Conservation (phyloP, 2,113 vertebrate species). For the Gymnocephalus cernua region DNA sequence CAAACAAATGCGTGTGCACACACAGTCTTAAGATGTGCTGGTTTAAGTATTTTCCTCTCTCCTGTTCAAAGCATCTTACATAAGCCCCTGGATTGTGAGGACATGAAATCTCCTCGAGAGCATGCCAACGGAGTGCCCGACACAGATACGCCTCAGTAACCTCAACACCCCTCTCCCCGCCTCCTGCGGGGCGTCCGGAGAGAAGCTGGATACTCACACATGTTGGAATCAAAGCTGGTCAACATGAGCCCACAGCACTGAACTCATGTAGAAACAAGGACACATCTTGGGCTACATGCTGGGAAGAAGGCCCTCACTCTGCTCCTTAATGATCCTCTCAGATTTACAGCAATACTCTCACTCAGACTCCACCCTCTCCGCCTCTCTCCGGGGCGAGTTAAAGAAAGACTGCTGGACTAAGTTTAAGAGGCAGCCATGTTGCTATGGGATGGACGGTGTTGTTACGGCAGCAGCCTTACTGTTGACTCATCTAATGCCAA, state of each 20-base stretch:
- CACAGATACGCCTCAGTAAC: slow-evolving; percentile 62
- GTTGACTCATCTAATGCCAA: slow-evolving; percentile 61
- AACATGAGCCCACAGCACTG: slow-evolving; percentile 30
- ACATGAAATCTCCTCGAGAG: slow-evolving; percentile 62
- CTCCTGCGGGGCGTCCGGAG: slow-evolving; percentile 43
- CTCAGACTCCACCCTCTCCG: slow-evolving; percentile 53
- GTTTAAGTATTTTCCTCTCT: slow-evolving; percentile 57
- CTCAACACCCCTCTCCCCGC: slow-evolving; percentile 42
- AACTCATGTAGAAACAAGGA: slow-evolving; percentile 42
- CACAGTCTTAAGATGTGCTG: slow-evolving; percentile 55
- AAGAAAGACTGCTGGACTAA: slow-evolving; percentile 54
- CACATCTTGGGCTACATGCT: slow-evolving; percentile 43
- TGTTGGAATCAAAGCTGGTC: slow-evolving; percentile 52
- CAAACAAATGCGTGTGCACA: slow-evolving; percentile 52
- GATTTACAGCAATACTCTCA: slow-evolving; percentile 81
- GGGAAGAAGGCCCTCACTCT: slow-evolving; percentile 41
- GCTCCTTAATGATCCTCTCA: slow-evolving; percentile 58
- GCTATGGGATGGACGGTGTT: slow-evolving; percentile 48
- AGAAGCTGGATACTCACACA: slow-evolving; percentile 58
- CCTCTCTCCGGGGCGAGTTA: slow-evolving; percentile 42
- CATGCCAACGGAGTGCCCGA: slow-evolving; percentile 56
- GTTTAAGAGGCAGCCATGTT: slow-evolving; percentile 45
- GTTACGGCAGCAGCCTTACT: slow-evolving; percentile 64
- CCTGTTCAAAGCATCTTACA: slow-evolving; percentile 68
- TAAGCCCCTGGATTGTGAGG: slow-evolving; percentile 67